Conservation (phyloP, 2,888 invertebrate genomes). For the Philonicus albiceps region DNA sequence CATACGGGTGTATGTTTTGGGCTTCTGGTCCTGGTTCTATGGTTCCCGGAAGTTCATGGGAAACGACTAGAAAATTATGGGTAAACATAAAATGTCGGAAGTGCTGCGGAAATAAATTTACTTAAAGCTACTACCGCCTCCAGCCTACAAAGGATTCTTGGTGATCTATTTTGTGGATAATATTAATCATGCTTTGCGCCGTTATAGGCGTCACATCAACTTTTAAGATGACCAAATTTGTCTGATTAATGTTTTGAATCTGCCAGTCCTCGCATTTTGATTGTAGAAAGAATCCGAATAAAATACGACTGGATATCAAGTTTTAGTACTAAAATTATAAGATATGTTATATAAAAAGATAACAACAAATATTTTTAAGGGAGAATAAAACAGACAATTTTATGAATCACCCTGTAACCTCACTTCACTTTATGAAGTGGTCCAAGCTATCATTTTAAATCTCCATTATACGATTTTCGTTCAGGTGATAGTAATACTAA, state of each 20-base stretch:
- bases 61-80: conserved; percentile 1
- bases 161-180: neutral
- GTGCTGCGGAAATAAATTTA: conserved; percentile 21
- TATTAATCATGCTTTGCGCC: neutral
- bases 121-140: neutral
- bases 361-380: neutral
- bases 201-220: neutral
- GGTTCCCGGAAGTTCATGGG: neutral
- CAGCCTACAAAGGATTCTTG: neutral
- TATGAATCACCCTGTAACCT: neutral
- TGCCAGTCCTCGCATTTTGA: neutral
- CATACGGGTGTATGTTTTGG: neutral
- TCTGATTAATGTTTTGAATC: neutral
- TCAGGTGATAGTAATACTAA: no score
- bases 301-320: neutral
- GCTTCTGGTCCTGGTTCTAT: neutral
- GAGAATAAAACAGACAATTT: neutral
- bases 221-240: neutral
- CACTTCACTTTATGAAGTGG: no score
- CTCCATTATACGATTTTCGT: no score
- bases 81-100: conserved; percentile 28
- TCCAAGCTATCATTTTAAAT: no score
- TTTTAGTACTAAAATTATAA: neutral
- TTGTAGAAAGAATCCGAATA: neutral
- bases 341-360: neutral